phyloP scores from a whole-genome alignment of 1,140 invertebrate species.

The Rhyacophila brunnea region DNA sequence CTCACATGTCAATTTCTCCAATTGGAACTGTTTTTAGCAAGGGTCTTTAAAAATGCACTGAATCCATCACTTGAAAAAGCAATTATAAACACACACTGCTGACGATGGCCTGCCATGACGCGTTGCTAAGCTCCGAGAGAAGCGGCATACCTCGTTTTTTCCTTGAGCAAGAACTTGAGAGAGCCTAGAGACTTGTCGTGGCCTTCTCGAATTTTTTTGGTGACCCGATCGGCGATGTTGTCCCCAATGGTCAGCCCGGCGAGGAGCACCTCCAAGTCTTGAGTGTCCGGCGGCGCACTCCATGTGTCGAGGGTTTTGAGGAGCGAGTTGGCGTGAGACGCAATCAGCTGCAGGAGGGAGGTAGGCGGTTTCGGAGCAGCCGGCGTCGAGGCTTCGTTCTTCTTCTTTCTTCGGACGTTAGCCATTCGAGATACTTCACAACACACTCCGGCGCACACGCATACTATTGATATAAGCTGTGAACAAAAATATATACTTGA shows the following conservation, averaged over 20 bases:
- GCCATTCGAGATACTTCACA: neutral
- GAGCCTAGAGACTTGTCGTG: neutral
- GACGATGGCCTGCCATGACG: no score
- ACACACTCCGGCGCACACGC: neutral
- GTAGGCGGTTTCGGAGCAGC: neutral
- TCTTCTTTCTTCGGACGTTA: neutral
- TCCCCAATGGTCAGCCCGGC: conserved; percentile 15
- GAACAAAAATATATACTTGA: no score
- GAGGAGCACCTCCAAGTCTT: conserved; percentile 14
- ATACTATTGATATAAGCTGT: no score
- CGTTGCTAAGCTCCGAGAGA: neutral
- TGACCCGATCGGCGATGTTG: conserved; percentile 5
- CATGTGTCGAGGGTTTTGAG: conserved; percentile 8
- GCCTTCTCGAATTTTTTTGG: conserved; percentile 14
- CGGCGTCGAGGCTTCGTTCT: neutral
- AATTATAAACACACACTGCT: no score
- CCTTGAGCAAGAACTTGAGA: neutral
- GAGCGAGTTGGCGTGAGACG: neutral
- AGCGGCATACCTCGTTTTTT: neutral
- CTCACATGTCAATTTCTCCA: no score
- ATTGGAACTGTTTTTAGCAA: no score
- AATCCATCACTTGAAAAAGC: no score
- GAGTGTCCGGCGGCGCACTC: conserved; percentile 1
- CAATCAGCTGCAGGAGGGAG: neutral
- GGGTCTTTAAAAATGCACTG: no score